Evolutionary conservation across 2,888 invertebrate genomes (phyloP).

Genomic region (Cordylochernes scorpioides): DNA sequence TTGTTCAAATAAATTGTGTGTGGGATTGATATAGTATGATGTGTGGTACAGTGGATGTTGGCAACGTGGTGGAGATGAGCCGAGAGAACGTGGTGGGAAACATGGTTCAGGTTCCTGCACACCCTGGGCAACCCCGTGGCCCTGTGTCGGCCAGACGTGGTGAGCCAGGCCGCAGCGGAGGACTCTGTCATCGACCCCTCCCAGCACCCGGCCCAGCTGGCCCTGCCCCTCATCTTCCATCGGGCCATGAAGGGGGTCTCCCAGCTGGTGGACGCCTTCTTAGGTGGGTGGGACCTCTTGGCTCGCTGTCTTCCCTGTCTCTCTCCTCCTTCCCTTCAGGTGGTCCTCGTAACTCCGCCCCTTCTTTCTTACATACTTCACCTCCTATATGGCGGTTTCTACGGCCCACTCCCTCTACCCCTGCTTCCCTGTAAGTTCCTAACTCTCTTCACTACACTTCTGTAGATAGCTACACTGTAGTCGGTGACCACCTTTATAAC

Average conservation of each 20-base stretch:
- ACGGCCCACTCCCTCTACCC: too few species aligned
- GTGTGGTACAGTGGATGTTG: too few species aligned
- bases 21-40: too few species aligned
- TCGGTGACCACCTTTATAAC: conserved; percentile 6
- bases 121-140: conserved; percentile 84
- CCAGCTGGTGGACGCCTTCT: conserved; percentile 74
- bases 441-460: too few species aligned
- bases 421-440: too few species aligned
- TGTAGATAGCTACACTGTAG: too few species aligned
- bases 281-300: conserved; percentile 34
- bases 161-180: conserved; percentile 42
- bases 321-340: neutral
- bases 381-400: too few species aligned
- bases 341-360: too few species aligned
- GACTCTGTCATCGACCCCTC: conserved; percentile 55
- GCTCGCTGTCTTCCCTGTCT: neutral
- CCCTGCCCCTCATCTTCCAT: conserved; percentile 59
- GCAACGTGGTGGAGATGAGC: conserved; percentile 54
- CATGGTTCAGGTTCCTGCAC: conserved; percentile 81
- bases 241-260: conserved; percentile 80
- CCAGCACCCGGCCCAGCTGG: conserved; percentile 57
- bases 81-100: conserved; percentile 52
- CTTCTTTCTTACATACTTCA: too few species aligned
- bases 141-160: conserved; percentile 54
- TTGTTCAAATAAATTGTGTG: too few species aligned